phyloP scores from a whole-genome alignment of 2,113 vertebrate species.

The Colius striatus region DNA sequence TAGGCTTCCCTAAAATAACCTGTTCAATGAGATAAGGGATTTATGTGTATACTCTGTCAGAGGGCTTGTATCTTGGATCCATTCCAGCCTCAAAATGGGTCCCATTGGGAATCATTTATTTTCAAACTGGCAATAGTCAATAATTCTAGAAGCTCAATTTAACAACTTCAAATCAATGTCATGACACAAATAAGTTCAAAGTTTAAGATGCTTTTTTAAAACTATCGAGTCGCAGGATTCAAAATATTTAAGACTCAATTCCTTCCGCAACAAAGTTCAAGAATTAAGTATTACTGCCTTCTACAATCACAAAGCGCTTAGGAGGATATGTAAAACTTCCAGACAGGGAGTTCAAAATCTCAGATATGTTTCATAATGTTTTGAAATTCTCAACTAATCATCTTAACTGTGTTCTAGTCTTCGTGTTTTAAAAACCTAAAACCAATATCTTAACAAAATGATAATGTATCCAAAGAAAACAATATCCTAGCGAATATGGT shows the following conservation, averaged over 20 bases:
- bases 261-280: constrained; percentile 25
- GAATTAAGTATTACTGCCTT: neutral
- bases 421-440: neutral
- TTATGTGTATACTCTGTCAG: constrained; percentile 77
- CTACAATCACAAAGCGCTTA: neutral
- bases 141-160: constrained; percentile 23
- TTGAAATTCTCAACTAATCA: neutral
- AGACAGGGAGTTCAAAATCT: neutral
- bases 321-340: constrained; percentile 14
- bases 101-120: constrained; percentile 76
- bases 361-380: neutral
- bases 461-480: neutral
- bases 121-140: constrained; percentile 78
- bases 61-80: constrained; percentile 71
- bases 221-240: neutral
- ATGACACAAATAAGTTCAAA: constrained; percentile 14
- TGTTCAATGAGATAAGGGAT: constrained; percentile 78
- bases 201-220: neutral
- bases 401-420: neutral
- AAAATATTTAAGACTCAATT: constrained; percentile 21
- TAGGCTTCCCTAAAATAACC: constrained; percentile 69
- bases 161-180: constrained; percentile 34
- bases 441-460: neutral
- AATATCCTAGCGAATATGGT: neutral
- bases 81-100: constrained; percentile 73